Evolutionary conservation across 1,140 invertebrate genomes (phyloP), one percentile per base, ranked within the genome.

Genomic region (Ectropis grisescens): DNA sequence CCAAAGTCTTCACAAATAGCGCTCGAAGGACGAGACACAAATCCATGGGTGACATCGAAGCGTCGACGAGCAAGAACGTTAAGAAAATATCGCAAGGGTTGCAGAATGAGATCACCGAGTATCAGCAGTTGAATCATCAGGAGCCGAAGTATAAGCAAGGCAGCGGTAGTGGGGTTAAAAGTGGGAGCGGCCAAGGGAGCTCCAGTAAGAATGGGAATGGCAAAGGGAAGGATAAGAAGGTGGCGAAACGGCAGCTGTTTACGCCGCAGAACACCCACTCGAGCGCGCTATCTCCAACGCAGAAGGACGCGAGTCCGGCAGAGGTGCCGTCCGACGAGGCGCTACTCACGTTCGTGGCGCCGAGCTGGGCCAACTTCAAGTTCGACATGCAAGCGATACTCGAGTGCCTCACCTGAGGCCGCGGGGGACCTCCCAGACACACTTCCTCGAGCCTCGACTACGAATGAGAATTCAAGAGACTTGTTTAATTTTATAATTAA

Each of bases 361-460:
- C 85, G 7, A 86, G 85, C 7, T 87, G 86, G 85, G 61, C 82
- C 1, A 85, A 86, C 54, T 87, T 87, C 48, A 87, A 85, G 51
- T 87, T 86, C 58, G 82, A 87, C 45, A 70, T 56, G 41, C 75
- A 71, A 30, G 85, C 85, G 8, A 85, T 87, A 13, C 61, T 85
- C 34, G 82, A 86, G 16, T 86, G 84, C 47, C 71, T 81, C 11
- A 72, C 61, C 55, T 81, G 66, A 79, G n/a, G n/a, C n/a, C n/a
- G n/a, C n/a, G n/a, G n/a, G n/a, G n/a, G n/a, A n/a, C n/a, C n/a
- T n/a, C n/a, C n/a, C n/a, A n/a, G n/a, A n/a, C n/a, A n/a, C n/a
- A n/a, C n/a, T n/a, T n/a, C n/a, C n/a, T n/a, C n/a, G n/a, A n/a
- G n/a, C n/a, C n/a, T n/a, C n/a, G n/a, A n/a, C n/a, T n/a, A n/a